A percentile compares a stretch with the other conserved stretches of the same genome.
These are phyloP conservation scores for Adineta ricciae DNA, from an alignment of 2,888 invertebrate genomes.

Conservation along the genomic window DNA sequence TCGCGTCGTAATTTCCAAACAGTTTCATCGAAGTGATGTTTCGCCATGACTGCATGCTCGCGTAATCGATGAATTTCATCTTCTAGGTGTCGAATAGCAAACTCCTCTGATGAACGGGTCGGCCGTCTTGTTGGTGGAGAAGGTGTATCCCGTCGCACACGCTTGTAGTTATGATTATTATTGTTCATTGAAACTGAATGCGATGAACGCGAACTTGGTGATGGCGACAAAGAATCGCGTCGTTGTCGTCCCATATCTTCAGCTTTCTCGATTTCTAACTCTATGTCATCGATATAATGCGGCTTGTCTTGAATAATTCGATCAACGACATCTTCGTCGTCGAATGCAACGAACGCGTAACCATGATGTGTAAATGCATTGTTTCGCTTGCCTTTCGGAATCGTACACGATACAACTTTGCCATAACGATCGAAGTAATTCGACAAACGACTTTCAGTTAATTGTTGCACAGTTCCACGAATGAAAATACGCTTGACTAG, in stretches of 20 bases:
- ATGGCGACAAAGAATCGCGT: background rate
- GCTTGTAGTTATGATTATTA: background rate
- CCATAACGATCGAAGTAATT: conserved; percentile 10
- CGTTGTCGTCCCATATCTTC: background rate
- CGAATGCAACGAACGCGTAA: background rate
- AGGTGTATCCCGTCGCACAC: background rate
- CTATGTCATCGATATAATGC: background rate
- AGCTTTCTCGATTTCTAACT: background rate
- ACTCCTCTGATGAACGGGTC: background rate
- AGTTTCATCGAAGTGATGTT: background rate
- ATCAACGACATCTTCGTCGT: background rate
- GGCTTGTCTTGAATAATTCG: conserved; percentile 19
- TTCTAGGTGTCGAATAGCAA: background rate
- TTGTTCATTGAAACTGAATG: background rate
- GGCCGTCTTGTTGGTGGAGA: background rate
- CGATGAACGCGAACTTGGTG: background rate
- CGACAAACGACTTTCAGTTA: background rate
- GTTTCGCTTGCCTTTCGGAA: background rate
- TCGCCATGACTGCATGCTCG: background rate
- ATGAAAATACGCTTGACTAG: background rate
- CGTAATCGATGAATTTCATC: background rate
- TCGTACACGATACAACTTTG: background rate
- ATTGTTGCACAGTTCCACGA: background rate
- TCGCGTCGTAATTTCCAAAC: background rate
- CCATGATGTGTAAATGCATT: conserved; percentile 4